Evolutionary conservation across 2,113 vertebrate species (phyloP), one percentile per base, ranked within the genome.

Genomic region (Myotis yumanensis): DNA sequence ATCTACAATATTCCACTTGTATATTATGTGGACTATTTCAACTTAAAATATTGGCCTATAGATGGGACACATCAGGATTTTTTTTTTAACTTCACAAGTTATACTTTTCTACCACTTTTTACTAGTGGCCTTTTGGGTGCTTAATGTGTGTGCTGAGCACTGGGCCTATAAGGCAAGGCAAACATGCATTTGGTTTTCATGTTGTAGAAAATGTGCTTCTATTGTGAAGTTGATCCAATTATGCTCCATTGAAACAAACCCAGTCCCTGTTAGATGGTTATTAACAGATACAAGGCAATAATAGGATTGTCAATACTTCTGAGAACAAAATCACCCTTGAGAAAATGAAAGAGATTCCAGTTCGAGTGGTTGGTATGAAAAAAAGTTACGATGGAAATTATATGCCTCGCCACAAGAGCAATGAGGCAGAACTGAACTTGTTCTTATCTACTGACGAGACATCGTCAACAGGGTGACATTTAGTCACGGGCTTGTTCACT

Each of bases 321-420:
- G 35, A 95, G 59, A 91, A 81, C 28, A 91, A 94, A 96, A 83
- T 66, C 7, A 54, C 30, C 85, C 46, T 40, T 90, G 51, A 90
- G 90, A 66, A 95, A 95, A 92, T 75, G 80, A 92, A 94, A 87
- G 15, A 54, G n/a, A 91, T 77, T 91, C 43, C 71, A 64, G 15
- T 95, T 79, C 91, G 76, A 96, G 75, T 48, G 81, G 80, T 95
- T 94, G 83, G 48, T 68, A 62, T 91, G 54, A 94, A 97, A 96
- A 97, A 93, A 71, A 77, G 71, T 87, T 95, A 80, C 52, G 59
- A 91, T 11, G n/a, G 80, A 77, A 91, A 95, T 93, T 84, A 86
- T 17, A 68, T 85, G 89, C 71, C 93, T 97, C 86, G 82, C 83
- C 86, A 89, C 54, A 80, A 87, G 40, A 84, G 89, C 96, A 96